Conservation (phyloP, 2,888 invertebrate genomes). For the Drosophila subsilvestris region DNA sequence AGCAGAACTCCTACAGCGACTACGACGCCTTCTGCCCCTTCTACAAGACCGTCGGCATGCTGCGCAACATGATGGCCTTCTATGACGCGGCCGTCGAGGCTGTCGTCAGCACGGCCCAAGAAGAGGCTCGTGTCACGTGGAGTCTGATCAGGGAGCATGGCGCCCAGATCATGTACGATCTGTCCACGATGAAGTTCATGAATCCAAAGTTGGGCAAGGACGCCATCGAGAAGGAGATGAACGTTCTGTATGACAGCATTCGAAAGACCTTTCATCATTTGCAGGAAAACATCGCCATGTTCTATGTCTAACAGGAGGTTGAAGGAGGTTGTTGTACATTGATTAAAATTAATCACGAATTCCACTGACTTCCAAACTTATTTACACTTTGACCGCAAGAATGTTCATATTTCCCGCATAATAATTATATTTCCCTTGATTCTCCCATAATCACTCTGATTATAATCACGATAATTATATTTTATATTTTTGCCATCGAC, state of each 20-base stretch:
- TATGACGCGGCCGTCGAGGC: constrained; percentile 98
- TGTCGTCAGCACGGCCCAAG: constrained; percentile 97
- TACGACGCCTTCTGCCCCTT: constrained; percentile 99
- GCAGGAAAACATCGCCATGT: constrained; percentile 34
- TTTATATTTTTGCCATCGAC: constrained; percentile 6
- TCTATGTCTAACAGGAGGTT: neutral
- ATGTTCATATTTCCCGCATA: neutral
- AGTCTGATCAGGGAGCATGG: constrained; percentile 97
- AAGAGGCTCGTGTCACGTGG: constrained; percentile 99
- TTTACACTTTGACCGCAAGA: no score
- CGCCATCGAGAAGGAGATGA: constrained; percentile 24
- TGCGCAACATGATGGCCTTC: constrained; percentile 98
- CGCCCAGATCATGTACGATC: constrained; percentile 96
- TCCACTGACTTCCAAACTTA: no score
- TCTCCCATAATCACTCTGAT: constrained; percentile 9
- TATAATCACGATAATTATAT: constrained; percentile 18
- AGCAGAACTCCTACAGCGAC: constrained; percentile 98
- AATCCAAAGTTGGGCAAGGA: constrained; percentile 50
- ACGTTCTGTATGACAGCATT: constrained; percentile 28
- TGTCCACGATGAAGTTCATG: constrained; percentile 99
- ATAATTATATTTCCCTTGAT: neutral
- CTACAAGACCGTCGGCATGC: constrained; percentile 99
- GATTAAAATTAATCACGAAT: no score
- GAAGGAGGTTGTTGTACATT: no score
- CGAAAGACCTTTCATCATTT: constrained; percentile 37